phyloP scores from a whole-genome alignment of 2,888 invertebrate genomes.

The Lomographa bimaculata region DNA sequence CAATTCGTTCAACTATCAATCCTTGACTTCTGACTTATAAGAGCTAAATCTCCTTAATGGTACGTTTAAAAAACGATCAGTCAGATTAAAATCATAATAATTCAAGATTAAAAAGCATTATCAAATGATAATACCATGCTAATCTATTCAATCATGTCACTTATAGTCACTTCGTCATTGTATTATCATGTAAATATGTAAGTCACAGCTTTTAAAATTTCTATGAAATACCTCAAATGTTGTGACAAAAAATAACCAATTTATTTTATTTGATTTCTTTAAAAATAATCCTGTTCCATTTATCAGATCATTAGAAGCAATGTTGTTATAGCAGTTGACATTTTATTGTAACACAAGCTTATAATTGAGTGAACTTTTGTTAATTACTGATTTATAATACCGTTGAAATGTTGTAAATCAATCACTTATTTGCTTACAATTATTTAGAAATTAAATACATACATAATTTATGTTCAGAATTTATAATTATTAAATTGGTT shows the following conservation, averaged over 20 bases:
- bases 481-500: slow-evolving; percentile 13
- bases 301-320: slow-evolving; percentile 23
- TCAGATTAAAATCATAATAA: slow-evolving; percentile 9
- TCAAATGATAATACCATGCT: slow-evolving; percentile 10
- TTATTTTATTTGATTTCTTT: slow-evolving; percentile 15
- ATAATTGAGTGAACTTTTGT: slow-evolving; percentile 31
- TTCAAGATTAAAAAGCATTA: slow-evolving; percentile 7
- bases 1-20: no score
- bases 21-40: no score
- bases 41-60: no score
- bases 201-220: slow-evolving; percentile 4
- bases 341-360: slow-evolving; percentile 25
- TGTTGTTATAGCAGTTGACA: slow-evolving; percentile 26
- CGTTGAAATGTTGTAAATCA: slow-evolving; percentile 27
- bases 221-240: slow-evolving; percentile 5
- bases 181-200: no score
- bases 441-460: no score
- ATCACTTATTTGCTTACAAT: slow-evolving; percentile 24
- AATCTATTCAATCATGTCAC: no score
- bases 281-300: slow-evolving; percentile 28
- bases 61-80: slow-evolving; percentile 6
- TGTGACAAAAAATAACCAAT: slow-evolving; percentile 3
- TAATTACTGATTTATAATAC: slow-evolving; percentile 23
- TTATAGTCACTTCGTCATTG: no score
- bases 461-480: no score